Conservation (phyloP, 2,113 vertebrate species). For the Aphelocoma coerulescens region DNA sequence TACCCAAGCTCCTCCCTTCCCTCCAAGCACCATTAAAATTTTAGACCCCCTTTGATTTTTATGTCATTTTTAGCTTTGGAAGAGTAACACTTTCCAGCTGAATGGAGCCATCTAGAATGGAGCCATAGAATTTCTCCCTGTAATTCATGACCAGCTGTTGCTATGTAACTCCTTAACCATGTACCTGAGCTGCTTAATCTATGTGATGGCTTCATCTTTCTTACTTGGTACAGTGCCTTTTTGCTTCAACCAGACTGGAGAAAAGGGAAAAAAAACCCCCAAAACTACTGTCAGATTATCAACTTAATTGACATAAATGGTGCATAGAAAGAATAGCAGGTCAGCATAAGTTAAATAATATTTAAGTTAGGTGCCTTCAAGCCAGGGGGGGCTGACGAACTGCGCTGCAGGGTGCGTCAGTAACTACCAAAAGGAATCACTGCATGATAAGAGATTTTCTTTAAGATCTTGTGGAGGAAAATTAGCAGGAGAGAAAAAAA, state of each 20-base stretch:
- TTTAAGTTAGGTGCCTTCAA: neutral
- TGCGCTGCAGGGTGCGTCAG: neutral
- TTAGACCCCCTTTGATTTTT: neutral
- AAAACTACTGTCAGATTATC: neutral
- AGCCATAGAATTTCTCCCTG: neutral
- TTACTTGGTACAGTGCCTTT: neutral
- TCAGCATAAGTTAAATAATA: neutral
- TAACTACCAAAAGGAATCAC: neutral
- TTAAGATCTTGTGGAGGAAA: neutral
- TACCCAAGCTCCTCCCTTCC: neutral
- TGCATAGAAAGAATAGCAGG: neutral
- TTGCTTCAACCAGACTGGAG: neutral
- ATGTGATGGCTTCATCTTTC: neutral
- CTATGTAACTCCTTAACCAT: neutral
- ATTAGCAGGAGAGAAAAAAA: neutral
- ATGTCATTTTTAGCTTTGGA: neutral
- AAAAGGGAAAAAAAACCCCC: neutral
- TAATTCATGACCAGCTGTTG: slow-evolving; percentile 12
- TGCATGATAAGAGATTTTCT: neutral
- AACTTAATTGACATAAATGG: neutral
- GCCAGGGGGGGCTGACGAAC: neutral
- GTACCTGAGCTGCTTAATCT: neutral
- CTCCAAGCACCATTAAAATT: slow-evolving; percentile 1
- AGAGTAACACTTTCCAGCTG: neutral
- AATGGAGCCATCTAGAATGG: neutral